Percentiles rank a stretch among this genome's conserved stretches.
Conservation (phyloP, 2,113 vertebrate species). For the Chascanopsetta lugubris region DNA sequence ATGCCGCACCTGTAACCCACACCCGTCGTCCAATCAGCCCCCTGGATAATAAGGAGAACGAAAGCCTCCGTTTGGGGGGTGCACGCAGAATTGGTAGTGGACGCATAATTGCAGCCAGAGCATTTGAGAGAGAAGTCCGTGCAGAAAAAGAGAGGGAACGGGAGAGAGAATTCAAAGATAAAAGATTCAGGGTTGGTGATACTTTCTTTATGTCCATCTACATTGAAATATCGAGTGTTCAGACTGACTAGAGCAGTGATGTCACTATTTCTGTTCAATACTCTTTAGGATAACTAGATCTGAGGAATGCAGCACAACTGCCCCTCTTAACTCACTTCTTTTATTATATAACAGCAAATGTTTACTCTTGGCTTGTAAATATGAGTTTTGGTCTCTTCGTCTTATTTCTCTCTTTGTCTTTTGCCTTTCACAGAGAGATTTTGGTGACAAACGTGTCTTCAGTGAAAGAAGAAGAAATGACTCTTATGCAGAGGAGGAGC, state of each 20-base stretch:
- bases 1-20: slow-evolving; percentile 74
- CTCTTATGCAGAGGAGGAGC: slow-evolving; percentile 96
- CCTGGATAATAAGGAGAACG: slow-evolving; percentile 92
- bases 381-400: background rate
- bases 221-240: slow-evolving; percentile 8
- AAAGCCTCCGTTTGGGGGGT: slow-evolving; percentile 87
- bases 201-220: background rate
- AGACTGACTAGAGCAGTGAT: background rate
- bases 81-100: slow-evolving; percentile 94
- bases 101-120: slow-evolving; percentile 90
- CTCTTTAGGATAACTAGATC: background rate
- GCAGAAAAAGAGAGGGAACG: slow-evolving; percentile 90
- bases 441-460: slow-evolving; percentile 94
- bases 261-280: background rate
- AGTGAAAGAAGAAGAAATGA: slow-evolving; percentile 95
- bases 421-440: slow-evolving; percentile 86
- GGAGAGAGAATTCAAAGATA: slow-evolving; percentile 94
- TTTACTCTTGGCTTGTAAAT: too few species aligned
- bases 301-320: background rate
- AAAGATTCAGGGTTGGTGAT: slow-evolving; percentile 90
- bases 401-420: background rate
- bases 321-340: too few species aligned
- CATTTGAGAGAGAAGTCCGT: slow-evolving; percentile 91
- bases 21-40: slow-evolving; percentile 89
- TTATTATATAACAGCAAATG: too few species aligned